Conservation (phyloP, 2,797 vertebrate genomes). For the Denticeps clupeoides region DNA sequence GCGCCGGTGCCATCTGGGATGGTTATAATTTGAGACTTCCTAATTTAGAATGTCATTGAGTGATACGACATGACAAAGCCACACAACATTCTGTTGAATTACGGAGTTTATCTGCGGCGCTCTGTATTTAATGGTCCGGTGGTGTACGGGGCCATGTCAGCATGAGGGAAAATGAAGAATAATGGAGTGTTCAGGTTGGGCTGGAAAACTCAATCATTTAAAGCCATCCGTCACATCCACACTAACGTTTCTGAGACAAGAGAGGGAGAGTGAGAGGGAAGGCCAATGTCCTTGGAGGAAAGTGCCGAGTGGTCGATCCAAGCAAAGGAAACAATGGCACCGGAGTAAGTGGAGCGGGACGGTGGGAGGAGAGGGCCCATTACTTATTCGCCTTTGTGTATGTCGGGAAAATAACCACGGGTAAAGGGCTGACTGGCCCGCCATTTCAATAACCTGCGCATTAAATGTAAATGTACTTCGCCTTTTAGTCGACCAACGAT, state of each 20-base stretch:
- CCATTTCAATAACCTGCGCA: constrained; percentile 7
- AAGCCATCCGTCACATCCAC: constrained; percentile 40
- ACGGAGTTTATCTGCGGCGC: neutral
- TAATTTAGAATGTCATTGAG: constrained; percentile 4
- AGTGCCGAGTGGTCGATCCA: constrained; percentile 26
- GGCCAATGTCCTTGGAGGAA: constrained; percentile 43
- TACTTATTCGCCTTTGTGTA: constrained; percentile 32
- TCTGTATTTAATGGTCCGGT: constrained; percentile 20
- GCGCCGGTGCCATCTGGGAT: neutral
- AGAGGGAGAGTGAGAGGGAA: constrained; percentile 16
- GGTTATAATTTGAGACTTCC: neutral
- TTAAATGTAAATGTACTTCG: neutral
- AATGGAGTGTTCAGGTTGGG: constrained; percentile 37
- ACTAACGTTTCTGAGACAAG: constrained; percentile 26
- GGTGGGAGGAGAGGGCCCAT: constrained; percentile 22
- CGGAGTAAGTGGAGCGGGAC: constrained; percentile 33
- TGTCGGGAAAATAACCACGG: constrained; percentile 26
- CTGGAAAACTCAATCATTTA: constrained; percentile 37
- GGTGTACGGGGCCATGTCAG: constrained; percentile 20
- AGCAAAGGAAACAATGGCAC: constrained; percentile 28
- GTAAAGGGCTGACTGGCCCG: constrained; percentile 29
- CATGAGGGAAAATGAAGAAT: constrained; percentile 39
- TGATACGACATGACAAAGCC: constrained; percentile 1
- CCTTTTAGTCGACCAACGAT: neutral
- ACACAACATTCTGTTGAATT: neutral